These are phyloP conservation scores for Oligia fasciuncula DNA, from an alignment of 2,888 invertebrate species.

Conservation along the genomic window DNA sequence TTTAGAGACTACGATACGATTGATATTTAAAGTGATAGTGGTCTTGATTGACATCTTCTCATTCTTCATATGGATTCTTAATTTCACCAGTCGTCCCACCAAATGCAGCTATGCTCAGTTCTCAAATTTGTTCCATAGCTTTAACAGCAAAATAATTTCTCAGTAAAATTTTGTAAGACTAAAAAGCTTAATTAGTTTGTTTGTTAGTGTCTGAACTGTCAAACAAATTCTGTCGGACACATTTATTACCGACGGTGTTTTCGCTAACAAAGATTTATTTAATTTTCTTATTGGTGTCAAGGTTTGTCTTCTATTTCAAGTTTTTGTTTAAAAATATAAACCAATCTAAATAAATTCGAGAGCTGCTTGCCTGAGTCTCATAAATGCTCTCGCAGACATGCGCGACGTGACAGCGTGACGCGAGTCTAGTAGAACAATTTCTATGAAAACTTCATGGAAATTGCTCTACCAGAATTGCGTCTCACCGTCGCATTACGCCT, in stretches of 20 bases:
- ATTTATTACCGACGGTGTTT: conserved; percentile 14
- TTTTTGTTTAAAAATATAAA: conserved; percentile 8
- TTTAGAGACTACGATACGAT: conserved; percentile 18
- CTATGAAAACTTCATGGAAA: too few species aligned
- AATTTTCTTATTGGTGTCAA: conserved; percentile 34
- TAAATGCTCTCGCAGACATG: too few species aligned
- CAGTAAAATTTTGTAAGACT: background rate
- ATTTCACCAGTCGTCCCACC: too few species aligned
- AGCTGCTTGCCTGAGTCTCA: background rate
- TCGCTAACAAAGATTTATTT: conserved; percentile 30
- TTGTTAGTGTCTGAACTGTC: background rate
- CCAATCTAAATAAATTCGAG: background rate
- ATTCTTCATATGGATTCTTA: background rate
- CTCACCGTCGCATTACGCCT: too few species aligned
- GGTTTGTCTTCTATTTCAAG: conserved; percentile 25
- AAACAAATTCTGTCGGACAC: conserved; percentile 17
- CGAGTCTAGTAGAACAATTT: too few species aligned
- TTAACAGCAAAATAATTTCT: background rate
- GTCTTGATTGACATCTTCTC: background rate
- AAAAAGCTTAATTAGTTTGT: background rate
- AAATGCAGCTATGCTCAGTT: background rate
- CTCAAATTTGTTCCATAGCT: background rate
- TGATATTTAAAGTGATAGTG: background rate
- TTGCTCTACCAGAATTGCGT: background rate
- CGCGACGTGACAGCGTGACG: too few species aligned